Evolutionary conservation across 2,113 vertebrate genomes (phyloP).

Genomic region (Petroica traversi): DNA sequence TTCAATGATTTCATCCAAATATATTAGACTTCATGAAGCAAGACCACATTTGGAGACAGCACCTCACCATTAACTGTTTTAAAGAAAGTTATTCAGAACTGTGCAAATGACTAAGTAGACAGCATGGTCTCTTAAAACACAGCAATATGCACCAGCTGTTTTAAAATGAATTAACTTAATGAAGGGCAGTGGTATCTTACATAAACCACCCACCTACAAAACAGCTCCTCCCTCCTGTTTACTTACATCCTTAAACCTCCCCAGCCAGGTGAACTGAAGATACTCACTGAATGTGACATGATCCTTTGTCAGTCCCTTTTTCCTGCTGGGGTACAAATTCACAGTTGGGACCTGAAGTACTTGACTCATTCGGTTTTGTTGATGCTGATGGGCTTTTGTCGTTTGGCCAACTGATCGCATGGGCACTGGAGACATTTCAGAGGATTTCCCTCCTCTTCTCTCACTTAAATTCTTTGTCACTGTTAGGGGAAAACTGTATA

Average conservation of each 20-base stretch:
- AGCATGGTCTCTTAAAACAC: not conserved
- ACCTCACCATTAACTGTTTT: not conserved
- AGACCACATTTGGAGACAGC: not conserved
- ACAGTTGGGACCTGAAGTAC: constrained; percentile 91
- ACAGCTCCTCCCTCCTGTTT: not conserved
- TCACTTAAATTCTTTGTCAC: constrained; percentile 94
- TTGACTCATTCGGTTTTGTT: constrained; percentile 91
- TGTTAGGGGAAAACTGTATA: constrained; percentile 46
- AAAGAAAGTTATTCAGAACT: not conserved
- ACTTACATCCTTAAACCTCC: not conserved
- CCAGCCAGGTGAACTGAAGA: not conserved
- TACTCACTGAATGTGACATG: constrained; percentile 81
- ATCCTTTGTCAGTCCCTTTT: constrained; percentile 89
- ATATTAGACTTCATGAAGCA: not conserved
- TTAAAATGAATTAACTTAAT: not conserved
- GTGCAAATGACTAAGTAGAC: not conserved
- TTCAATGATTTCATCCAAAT: not conserved
- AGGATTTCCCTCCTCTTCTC: constrained; percentile 82
- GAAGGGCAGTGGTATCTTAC: not conserved
- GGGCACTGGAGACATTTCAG: constrained; percentile 91
- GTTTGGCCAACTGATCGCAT: constrained; percentile 81
- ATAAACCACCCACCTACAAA: not conserved
- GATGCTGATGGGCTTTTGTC: constrained; percentile 77
- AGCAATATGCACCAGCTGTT: not conserved
- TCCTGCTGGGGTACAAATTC: constrained; percentile 88